Percentiles rank a stretch among this genome's conserved stretches.
Conservation (phyloP, 2,113 vertebrate species). For the Eolophus roseicapilla region DNA sequence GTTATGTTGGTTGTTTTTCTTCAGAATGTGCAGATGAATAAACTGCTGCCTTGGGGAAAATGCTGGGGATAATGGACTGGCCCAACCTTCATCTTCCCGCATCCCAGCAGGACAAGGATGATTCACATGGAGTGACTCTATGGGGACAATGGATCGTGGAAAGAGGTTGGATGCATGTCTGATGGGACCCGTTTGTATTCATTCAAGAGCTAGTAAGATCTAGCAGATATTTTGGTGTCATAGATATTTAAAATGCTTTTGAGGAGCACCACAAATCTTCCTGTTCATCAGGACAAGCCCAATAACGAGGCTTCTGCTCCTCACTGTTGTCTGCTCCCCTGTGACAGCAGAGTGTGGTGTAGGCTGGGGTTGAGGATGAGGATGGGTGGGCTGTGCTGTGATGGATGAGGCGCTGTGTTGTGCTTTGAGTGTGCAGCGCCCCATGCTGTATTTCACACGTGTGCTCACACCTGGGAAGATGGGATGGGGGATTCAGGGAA, state of each 20-base stretch:
- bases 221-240: background rate
- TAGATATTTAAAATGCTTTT: background rate
- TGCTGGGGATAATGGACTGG: background rate
- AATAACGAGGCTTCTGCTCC: background rate
- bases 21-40: background rate
- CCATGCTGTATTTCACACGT: fast-evolving
- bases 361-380: background rate
- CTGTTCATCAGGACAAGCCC: background rate
- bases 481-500: background rate
- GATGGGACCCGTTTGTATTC: background rate
- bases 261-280: background rate
- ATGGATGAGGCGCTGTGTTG: background rate
- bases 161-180: background rate
- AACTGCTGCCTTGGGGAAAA: background rate
- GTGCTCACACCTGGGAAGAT: background rate
- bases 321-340: fast-evolving
- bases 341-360: background rate
- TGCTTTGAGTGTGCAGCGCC: background rate
- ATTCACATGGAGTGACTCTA: fast-evolving
- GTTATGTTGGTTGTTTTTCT: background rate
- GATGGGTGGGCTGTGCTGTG: background rate
- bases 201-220: background rate
- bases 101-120: background rate
- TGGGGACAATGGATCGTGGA: background rate
- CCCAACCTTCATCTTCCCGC: background rate